Conservation (phyloP, 1,140 invertebrate genomes). For the Psix sp. region DNA sequence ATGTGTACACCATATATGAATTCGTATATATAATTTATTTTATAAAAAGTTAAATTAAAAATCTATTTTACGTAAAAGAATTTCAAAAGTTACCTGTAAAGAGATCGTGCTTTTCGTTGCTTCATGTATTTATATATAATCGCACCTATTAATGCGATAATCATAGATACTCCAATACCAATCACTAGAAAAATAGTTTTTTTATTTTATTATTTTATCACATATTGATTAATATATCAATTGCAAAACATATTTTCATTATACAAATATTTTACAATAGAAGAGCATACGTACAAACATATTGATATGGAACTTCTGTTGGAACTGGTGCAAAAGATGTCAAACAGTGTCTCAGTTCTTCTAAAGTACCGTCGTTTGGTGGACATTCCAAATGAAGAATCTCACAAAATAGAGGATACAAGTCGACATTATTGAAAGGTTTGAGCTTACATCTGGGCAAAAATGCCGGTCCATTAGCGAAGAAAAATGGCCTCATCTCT, state of each 20-base stretch:
- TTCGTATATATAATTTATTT: too few species aligned
- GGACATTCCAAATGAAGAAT: conserved; percentile 78
- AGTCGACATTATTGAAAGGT: conserved; percentile 81
- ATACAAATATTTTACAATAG: neutral
- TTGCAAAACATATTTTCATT: neutral
- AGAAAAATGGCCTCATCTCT: conserved; percentile 83
- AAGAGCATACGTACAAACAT: conserved; percentile 45
- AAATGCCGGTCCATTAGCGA: conserved; percentile 83
- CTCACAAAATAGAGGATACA: conserved; percentile 83
- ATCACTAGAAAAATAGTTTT: conserved; percentile 5
- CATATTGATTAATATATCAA: neutral
- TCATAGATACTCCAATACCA: conserved; percentile 5
- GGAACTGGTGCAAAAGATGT: conserved; percentile 32
- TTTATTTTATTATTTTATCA: neutral
- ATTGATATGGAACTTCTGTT: conserved; percentile 33
- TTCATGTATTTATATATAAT: neutral
- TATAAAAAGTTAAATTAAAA: neutral
- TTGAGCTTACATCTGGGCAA: conserved; percentile 74
- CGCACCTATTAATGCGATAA: neutral
- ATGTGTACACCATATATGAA: too few species aligned
- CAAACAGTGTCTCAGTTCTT: conserved; percentile 64
- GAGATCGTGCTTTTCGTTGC: neutral
- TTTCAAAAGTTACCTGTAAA: conserved; percentile 6
- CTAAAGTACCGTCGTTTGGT: conserved; percentile 76
- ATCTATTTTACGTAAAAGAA: neutral